Percentiles rank a stretch among this genome's conserved stretches.
Conservation (phyloP, 2,888 invertebrate species). For the Drosophila kuntzei region DNA sequence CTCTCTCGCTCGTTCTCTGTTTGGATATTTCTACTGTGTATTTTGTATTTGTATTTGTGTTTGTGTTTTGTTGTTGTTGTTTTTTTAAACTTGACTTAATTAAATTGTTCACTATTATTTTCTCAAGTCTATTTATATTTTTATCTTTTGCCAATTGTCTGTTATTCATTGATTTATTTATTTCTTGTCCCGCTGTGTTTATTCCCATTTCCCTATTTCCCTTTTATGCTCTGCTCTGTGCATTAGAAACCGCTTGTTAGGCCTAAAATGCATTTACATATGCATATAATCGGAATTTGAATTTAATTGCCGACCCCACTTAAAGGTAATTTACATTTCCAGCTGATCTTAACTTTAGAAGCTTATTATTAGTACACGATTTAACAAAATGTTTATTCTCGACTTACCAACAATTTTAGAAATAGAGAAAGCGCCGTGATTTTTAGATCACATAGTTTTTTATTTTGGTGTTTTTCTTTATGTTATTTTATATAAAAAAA, state of each 20-base stretch:
- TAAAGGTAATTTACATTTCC: slow-evolving; percentile 13
- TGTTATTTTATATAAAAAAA: too few relatives aligned
- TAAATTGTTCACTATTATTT: slow-evolving; percentile 58
- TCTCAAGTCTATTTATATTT: slow-evolving; percentile 52
- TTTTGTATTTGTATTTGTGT: slow-evolving; percentile 12
- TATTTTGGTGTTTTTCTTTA: too few relatives aligned
- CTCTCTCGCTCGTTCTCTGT: slow-evolving; percentile 6
- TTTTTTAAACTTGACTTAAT: slow-evolving; percentile 77
- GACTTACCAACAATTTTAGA: too few relatives aligned
- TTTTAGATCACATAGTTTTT: too few relatives aligned
- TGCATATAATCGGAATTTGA: too few relatives aligned
- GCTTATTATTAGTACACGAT: not conserved
- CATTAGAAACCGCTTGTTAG: slow-evolving; percentile 1
- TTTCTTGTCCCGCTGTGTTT: slow-evolving; percentile 2
- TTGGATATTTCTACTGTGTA: not conserved
- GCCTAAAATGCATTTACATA: too few relatives aligned
- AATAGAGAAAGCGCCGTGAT: too few relatives aligned
- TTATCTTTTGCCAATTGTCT: slow-evolving; percentile 57
- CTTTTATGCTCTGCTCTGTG: not conserved
- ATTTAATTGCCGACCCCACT: slow-evolving; percentile 9
- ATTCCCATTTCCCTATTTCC: slow-evolving; percentile 4
- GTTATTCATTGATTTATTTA: slow-evolving; percentile 73
- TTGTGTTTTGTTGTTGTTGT: slow-evolving; percentile 38
- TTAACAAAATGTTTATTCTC: too few relatives aligned
- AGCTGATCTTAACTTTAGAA: slow-evolving; percentile 11